Conservation (phyloP, 2,113 vertebrate genomes). For the Pseudorectes ferrugineus region DNA sequence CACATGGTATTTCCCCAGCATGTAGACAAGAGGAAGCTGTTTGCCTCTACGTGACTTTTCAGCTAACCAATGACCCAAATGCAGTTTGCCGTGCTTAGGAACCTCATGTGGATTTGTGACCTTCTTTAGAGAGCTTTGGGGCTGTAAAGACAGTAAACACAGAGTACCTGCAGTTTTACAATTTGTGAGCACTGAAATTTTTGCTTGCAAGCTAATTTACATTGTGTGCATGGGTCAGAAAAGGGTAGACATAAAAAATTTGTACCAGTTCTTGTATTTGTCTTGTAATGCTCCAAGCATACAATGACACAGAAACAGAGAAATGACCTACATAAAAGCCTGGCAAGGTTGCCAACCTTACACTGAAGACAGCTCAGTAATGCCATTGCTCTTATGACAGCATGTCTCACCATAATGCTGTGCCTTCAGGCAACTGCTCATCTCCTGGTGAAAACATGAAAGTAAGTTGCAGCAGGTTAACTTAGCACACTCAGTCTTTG, state of each 20-base stretch:
- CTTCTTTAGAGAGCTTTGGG: not conserved
- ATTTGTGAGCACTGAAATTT: not conserved
- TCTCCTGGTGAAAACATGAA: not conserved
- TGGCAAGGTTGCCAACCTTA: not conserved
- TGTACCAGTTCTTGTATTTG: not conserved
- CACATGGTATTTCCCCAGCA: not conserved
- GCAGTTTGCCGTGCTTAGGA: not conserved
- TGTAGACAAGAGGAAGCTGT: not conserved
- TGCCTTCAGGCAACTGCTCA: not conserved
- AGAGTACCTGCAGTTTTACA: not conserved
- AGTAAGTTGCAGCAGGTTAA: not conserved
- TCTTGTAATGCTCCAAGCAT: not conserved
- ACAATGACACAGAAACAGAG: not conserved
- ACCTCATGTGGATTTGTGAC: slow-evolving; percentile 24
- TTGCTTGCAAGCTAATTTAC: not conserved
- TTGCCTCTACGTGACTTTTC: not conserved
- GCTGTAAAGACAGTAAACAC: not conserved
- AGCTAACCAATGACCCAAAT: slow-evolving; percentile 33
- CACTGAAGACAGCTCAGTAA: not conserved
- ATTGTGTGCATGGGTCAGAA: not conserved
- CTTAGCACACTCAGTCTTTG: not conserved
- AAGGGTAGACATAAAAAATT: not conserved
- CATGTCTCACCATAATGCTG: not conserved
- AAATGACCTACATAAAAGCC: not conserved
- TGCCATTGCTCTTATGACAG: not conserved